A percentile compares a stretch with the other conserved stretches of the same genome.
phyloP scores from a whole-genome alignment of 92 coral and sea anemone species.

The Actinernus sp. region DNA sequence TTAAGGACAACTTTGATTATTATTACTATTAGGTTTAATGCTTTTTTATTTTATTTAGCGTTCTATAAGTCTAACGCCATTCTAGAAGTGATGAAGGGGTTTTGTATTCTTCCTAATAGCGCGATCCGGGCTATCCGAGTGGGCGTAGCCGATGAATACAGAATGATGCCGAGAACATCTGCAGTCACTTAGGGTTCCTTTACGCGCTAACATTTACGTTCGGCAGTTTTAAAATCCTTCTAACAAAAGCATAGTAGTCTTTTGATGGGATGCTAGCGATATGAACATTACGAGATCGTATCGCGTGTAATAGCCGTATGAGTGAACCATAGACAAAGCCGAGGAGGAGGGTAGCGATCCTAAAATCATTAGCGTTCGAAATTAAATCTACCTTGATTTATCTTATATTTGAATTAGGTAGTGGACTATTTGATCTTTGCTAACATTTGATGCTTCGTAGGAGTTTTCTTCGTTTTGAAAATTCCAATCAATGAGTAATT shows the following conservation, averaged over 20 bases:
- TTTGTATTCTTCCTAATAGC: no score
- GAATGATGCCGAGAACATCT: background rate
- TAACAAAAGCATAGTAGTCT: background rate
- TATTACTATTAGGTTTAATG: no score
- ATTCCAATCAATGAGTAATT: no score
- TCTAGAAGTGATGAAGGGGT: no score
- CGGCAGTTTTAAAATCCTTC: background rate
- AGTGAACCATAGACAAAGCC: slow-evolving; percentile 20
- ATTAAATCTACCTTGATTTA: slow-evolving; percentile 17
- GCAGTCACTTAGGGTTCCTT: background rate
- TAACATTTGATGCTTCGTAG: no score
- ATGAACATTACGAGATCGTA: slow-evolving; percentile 23
- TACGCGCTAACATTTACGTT: background rate
- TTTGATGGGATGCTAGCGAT: slow-evolving; percentile 1
- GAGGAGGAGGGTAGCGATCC: background rate
- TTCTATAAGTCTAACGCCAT: no score
- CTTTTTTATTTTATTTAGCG: no score
- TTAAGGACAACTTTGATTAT: no score
- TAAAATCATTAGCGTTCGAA: slow-evolving; percentile 30
- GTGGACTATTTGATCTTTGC: no score
- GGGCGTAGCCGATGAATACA: no score
- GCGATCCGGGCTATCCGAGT: no score
- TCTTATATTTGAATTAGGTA: background rate
- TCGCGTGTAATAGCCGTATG: slow-evolving; percentile 14
- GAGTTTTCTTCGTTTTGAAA: no score